Evolutionary conservation across 2,888 invertebrate genomes (phyloP).

Genomic region (Anthrax anthrax): DNA sequence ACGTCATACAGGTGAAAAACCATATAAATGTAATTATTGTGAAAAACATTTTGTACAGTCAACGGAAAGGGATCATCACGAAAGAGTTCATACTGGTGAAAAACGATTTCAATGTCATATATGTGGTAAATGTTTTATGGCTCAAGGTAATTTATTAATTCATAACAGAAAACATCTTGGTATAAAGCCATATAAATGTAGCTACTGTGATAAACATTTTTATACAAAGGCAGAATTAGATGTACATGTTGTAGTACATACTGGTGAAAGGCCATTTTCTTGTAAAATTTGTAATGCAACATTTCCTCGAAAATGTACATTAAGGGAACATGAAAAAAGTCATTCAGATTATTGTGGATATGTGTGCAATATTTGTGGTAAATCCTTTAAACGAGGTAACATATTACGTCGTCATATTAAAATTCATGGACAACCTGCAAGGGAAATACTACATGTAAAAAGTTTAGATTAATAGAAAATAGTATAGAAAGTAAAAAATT

Average conservation of each 20-base stretch:
- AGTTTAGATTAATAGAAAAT: no score
- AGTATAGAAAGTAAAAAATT: no score
- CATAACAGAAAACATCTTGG: background rate
- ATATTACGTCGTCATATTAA: background rate
- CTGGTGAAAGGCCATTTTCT: background rate
- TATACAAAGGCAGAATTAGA: no score
- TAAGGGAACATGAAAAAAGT: background rate
- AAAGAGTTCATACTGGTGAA: background rate
- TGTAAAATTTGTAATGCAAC: background rate
- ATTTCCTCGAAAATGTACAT: background rate
- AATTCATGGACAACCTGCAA: background rate
- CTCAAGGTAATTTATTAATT: background rate
- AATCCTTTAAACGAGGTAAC: background rate
- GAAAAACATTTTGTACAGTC: background rate
- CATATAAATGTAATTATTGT: background rate
- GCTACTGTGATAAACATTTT: background rate
- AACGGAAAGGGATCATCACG: background rate
- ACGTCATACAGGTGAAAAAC: no score
- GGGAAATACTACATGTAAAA: no score
- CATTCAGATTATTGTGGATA: background rate
- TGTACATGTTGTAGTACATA: background rate
- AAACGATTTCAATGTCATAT: background rate
- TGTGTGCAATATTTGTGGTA: background rate
- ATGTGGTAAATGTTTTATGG: background rate
- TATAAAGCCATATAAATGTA: background rate